phyloP scores from a whole-genome alignment of 1,140 invertebrate genomes.

The Caenorhabditis inopinata region DNA sequence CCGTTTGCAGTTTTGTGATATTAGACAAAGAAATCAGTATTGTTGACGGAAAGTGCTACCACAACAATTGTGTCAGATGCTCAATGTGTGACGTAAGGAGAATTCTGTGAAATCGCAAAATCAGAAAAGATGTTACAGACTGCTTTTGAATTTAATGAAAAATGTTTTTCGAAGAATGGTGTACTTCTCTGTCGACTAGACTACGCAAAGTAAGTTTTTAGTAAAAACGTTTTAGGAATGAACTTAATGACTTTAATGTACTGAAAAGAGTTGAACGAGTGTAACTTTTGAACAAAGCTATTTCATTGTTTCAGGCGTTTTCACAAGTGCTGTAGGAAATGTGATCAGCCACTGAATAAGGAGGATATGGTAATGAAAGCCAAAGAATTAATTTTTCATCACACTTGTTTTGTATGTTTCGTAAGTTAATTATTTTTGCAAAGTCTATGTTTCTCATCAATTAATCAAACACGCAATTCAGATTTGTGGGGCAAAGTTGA shows the following conservation, averaged over 20 bases:
- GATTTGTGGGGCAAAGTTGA: background rate
- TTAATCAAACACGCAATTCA: background rate
- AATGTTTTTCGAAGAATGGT: background rate
- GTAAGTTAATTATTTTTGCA: background rate
- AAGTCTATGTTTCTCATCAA: background rate
- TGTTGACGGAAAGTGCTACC: background rate
- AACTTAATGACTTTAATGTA: too few relatives aligned
- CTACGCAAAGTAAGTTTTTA: background rate
- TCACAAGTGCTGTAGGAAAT: conserved; percentile 15
- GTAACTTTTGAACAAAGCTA: too few relatives aligned
- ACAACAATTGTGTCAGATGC: background rate
- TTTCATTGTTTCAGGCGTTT: background rate
- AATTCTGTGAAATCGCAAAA: background rate
- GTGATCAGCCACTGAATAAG: background rate
- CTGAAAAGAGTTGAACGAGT: too few relatives aligned
- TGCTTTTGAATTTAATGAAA: background rate
- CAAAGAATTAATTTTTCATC: background rate
- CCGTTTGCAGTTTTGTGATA: background rate
- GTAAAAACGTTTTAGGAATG: too few relatives aligned
- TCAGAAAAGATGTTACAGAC: background rate
- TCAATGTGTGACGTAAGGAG: background rate
- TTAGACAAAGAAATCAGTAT: conserved; percentile 13
- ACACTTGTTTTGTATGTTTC: background rate
- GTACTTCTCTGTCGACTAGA: background rate
- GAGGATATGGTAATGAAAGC: conserved; percentile 4